Percentiles rank a stretch among this genome's conserved stretches.
Evolutionary conservation across 2,888 invertebrate species (phyloP).

Genomic region (Xestia ashworthii): DNA sequence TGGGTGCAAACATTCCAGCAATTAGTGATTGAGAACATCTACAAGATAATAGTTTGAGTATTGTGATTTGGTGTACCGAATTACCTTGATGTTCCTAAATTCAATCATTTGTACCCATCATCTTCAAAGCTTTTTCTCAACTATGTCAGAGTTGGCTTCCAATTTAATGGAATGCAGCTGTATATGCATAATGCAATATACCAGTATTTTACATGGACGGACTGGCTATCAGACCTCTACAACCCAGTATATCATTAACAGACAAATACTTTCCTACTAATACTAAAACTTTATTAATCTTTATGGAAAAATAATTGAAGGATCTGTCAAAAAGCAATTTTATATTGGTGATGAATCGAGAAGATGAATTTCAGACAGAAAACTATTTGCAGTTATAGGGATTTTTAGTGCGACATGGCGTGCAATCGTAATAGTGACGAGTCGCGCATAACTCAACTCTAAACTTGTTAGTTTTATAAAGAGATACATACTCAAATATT

Average conservation of each 20-base stretch:
- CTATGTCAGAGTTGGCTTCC: too few species aligned
- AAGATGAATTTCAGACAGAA: background rate
- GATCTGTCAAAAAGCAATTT: background rate
- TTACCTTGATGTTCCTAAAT: too few species aligned
- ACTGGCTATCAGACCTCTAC: too few species aligned
- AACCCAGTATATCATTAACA: too few species aligned
- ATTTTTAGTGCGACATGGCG: background rate
- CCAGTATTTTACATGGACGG: too few species aligned
- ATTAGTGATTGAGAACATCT: background rate
- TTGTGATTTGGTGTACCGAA: background rate
- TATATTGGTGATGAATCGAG: background rate
- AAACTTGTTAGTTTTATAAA: background rate
- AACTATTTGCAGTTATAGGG: background rate
- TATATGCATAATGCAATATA: too few species aligned
- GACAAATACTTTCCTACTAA: too few species aligned
- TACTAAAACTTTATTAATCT: too few species aligned
- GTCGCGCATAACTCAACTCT: rapidly evolving
- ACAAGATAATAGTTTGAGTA: background rate
- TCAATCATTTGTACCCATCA: too few species aligned
- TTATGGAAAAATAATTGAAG: background rate
- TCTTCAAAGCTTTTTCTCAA: too few species aligned
- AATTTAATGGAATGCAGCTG: too few species aligned
- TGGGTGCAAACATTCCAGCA: background rate
- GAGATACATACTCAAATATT: background rate
- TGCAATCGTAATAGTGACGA: background rate